A percentile compares a stretch with the other conserved stretches of the same genome.
Evolutionary conservation across 2,888 invertebrate genomes (phyloP).

Genomic region (Scrobipalpa costella): DNA sequence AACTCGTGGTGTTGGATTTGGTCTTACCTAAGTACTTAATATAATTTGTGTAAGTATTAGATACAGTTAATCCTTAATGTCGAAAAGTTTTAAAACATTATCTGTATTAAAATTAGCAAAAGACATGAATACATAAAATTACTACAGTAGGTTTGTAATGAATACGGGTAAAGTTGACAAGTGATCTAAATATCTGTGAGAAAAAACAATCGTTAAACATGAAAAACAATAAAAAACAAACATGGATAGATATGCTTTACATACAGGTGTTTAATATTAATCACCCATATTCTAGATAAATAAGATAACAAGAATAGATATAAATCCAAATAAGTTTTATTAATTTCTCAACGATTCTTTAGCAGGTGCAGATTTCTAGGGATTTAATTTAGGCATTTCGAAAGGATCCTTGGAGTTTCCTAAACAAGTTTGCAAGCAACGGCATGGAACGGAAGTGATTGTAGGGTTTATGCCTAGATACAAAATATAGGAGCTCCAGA

Average conservation of each 20-base stretch:
- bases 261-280: constrained; percentile 3
- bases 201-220: not conserved
- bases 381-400: not conserved
- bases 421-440: constrained; percentile 6
- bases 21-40: too few relatives aligned
- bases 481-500: not conserved
- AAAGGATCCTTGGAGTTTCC: not conserved
- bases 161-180: too few relatives aligned
- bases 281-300: not conserved
- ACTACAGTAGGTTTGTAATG: too few relatives aligned
- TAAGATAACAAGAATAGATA: too few relatives aligned
- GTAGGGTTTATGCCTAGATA: constrained; percentile 7
- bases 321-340: not conserved
- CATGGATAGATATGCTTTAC: not conserved
- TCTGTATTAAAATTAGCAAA: too few relatives aligned
- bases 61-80: too few relatives aligned
- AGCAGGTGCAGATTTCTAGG: not conserved
- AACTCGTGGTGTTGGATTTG: too few relatives aligned
- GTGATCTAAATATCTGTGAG: not conserved
- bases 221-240: not conserved
- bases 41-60: too few relatives aligned
- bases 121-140: too few relatives aligned
- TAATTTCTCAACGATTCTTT: not conserved
- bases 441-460: constrained; percentile 14
- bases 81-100: too few relatives aligned